phyloP scores from a whole-genome alignment of 2,113 vertebrate genomes.

The Microcebus tavaratra region DNA sequence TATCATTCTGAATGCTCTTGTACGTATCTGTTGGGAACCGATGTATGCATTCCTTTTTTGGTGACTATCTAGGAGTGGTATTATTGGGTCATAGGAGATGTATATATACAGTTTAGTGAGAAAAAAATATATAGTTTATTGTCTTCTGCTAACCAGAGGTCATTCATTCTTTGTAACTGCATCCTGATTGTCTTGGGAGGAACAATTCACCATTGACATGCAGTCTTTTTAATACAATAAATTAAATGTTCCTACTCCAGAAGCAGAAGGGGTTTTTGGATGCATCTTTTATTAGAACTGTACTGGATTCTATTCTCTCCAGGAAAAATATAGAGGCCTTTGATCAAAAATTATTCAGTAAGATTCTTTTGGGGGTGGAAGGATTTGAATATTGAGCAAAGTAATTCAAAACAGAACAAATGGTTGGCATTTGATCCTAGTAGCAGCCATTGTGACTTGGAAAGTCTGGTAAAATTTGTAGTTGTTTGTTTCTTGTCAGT shows the following conservation, averaged over 20 bases:
- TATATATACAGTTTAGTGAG: background rate
- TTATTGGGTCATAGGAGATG: background rate
- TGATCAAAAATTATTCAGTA: background rate
- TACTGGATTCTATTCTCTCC: background rate
- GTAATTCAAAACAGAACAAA: slow-evolving; percentile 42
- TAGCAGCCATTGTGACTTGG: background rate
- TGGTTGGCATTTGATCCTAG: background rate
- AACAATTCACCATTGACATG: background rate
- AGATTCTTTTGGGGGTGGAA: background rate
- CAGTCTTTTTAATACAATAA: background rate
- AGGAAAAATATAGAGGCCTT: background rate
- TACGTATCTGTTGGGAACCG: background rate
- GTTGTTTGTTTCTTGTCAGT: background rate
- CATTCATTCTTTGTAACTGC: background rate
- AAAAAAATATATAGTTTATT: background rate
- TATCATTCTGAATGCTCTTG: background rate
- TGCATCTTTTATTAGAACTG: background rate
- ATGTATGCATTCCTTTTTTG: background rate
- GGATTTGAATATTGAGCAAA: background rate
- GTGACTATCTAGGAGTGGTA: background rate
- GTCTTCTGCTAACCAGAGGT: background rate
- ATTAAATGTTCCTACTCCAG: background rate
- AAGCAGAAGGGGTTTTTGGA: background rate
- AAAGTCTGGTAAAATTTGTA: background rate
- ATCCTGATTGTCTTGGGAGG: background rate